Base-by-base conservation (phyloP, 1,140 invertebrate species). In the Hydropsyche tenuis region DNA sequence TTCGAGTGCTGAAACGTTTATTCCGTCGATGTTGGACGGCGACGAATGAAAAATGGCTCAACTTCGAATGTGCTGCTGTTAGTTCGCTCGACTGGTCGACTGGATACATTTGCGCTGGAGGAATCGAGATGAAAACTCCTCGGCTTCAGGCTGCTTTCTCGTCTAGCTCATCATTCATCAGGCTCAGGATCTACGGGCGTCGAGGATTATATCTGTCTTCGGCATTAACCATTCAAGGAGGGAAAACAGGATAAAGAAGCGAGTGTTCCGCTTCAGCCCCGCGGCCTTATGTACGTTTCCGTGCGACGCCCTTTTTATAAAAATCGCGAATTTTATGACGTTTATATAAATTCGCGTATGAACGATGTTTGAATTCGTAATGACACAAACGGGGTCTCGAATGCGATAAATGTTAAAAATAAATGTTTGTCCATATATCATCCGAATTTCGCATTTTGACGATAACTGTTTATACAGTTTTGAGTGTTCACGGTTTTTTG, bases 141-240 rank as follows among this genome's bases (percentile, higher is more conserved):
- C 56, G 14, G 22, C 56, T 22, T 60, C 56, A 25, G 63, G 63
- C 30, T 65, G 27, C 63, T 5, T 23, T 37, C 23, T 22, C 30
- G 1, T 14, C 27, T 25, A 4, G 23, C n/a, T 43, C 27, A 22
- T 65, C 63, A 65, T 65, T 65, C 63, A 65, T 65, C 63, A 65
- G 30, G 63, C 63, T 65, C 63, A 65, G 63, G 18, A 60, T 60
- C 56, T 4, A 14, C 56, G 23, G 30, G 56, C 56, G 20, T 27
- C 20, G 20, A 43, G 63, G 63, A 65, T 65, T 65, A 65, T 65
- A 65, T 65, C 63, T 65, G 63, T 65, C 63, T 65, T 65, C 63
- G 63, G 30, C 30, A 65, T 65, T 65, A 65, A 43, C 63, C 63
- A 23, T 65, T 43, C 63, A 12, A 65, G 63, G 42, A 25, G n/a